Conservation (phyloP, 2,797 vertebrate genomes). For the Danio aesculapii region DNA sequence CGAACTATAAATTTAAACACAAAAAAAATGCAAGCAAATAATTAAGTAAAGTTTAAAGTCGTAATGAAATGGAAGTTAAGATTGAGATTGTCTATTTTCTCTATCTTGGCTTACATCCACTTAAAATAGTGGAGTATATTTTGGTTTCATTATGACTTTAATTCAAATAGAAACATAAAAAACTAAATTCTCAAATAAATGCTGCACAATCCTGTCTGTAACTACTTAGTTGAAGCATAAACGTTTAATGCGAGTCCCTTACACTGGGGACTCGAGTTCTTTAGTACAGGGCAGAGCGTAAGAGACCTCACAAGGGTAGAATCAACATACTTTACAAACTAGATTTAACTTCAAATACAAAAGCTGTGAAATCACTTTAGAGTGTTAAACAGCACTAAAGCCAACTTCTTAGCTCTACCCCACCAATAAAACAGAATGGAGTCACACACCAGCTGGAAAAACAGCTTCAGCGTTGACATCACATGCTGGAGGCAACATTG, state of each 20-base stretch:
- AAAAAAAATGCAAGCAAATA: too few species aligned
- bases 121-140: too few species aligned
- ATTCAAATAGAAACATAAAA: neutral
- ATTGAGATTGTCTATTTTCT: too few species aligned
- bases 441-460: constrained; percentile 26
- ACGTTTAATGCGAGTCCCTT: too few species aligned
- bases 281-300: constrained; percentile 56
- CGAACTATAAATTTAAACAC: too few species aligned
- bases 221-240: neutral
- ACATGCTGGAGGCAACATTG: constrained; percentile 16
- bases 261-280: constrained; percentile 32
- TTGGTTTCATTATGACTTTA: neutral
- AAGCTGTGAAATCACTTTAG: constrained; percentile 46
- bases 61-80: too few species aligned
- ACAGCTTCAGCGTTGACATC: constrained; percentile 34
- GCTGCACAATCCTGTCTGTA: neutral
- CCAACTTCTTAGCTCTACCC: constrained; percentile 15
- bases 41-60: too few species aligned
- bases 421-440: constrained; percentile 36
- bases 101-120: too few species aligned
- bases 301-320: constrained; percentile 57
- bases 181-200: neutral
- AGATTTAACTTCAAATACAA: constrained; percentile 41
- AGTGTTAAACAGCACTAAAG: constrained; percentile 28
- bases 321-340: constrained; percentile 32